A percentile compares a stretch with the other conserved stretches of the same genome.
These are phyloP conservation scores for Labroides dimidiatus DNA, from an alignment of 2,797 vertebrate species.

Conservation along the genomic window DNA sequence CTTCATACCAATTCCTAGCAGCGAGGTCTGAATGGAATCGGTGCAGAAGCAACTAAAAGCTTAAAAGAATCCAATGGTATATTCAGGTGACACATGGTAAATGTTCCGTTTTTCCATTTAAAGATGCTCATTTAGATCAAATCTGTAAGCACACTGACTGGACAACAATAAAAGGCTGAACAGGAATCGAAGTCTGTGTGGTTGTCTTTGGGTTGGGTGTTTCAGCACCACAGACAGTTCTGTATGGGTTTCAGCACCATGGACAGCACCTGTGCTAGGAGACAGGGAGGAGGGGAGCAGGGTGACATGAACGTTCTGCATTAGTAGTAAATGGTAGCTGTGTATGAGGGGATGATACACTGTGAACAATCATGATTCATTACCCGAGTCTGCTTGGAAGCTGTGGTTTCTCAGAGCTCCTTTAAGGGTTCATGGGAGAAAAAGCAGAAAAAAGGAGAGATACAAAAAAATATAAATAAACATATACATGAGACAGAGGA, in stretches of 20 bases:
- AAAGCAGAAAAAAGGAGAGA: not conserved
- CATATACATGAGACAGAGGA: no score
- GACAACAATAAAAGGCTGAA: not conserved
- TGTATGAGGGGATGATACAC: slow-evolving; percentile 37
- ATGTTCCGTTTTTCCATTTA: no score
- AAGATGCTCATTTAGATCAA: not conserved
- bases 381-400: slow-evolving; percentile 5
- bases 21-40: no score
- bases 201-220: slow-evolving; percentile 17
- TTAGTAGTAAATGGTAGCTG: slow-evolving; percentile 42
- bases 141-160: slow-evolving; percentile 1
- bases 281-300: not conserved
- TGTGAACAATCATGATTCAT: slow-evolving; percentile 55
- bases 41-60: no score
- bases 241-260: slow-evolving; percentile 57
- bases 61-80: no score
- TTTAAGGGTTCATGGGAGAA: slow-evolving; percentile 4
- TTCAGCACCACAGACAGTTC: slow-evolving; percentile 56
- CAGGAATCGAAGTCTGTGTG: not conserved
- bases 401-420: slow-evolving; percentile 21
- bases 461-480: no score
- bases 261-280: slow-evolving; percentile 51
- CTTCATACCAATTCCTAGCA: no score
- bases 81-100: no score
- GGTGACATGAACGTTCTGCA: slow-evolving; percentile 46